Base-by-base conservation (phyloP, 92 coral and sea anemone genomes). In the Phenganax stokvisi region DNA sequence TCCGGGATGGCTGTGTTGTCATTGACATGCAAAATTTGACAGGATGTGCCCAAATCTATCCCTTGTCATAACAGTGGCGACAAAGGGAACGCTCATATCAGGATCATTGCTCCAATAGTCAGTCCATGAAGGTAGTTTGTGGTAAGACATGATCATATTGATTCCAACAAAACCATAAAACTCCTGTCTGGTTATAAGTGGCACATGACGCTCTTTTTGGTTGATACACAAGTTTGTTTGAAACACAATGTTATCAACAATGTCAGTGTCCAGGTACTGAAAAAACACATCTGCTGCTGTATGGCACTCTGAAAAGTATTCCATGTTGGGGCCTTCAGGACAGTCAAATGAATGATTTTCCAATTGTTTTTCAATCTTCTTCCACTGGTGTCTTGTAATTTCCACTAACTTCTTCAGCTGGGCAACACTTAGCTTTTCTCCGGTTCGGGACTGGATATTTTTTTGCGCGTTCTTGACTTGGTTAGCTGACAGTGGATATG, bases 61-160 rank as follows among this genome's bases (percentile, higher is more conserved):
- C 63, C 84, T 85, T 71, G 85, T 56, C 16, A 85, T 66, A 47
- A 51, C 69, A 51, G 82, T 56, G 74, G 89, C 12, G 76, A 86
- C 83, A 86, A 86, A 85, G 74, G 89, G 89, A 30, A 86, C 86
- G 81, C 61, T 74, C 29, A 86, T 60, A 70, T 86, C 86, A 47
- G 56, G 86, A 77, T 86, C 89, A 81, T 58, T 60, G 74, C 65
- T 58, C 83, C 89, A 86, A 53, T 82, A 86, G 82, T 86, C 83
- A 86, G 89, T 65, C 83, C 89, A 86, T 37, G 83, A 81, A 30
- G 86, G 88, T 69, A 85, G 73, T 66, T 85, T 85, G 82, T 85
- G 88, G 85, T 85, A 85, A 81, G 80, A 68, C 88, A 85, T 85
- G 82, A 81, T 57, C 84, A 79, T 55, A 70, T 79, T 85, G 47